Percentiles rank a stretch among this genome's conserved stretches.
Conservation (phyloP, 2,113 vertebrate genomes). For the Neolamprologus caudopunctatus region DNA sequence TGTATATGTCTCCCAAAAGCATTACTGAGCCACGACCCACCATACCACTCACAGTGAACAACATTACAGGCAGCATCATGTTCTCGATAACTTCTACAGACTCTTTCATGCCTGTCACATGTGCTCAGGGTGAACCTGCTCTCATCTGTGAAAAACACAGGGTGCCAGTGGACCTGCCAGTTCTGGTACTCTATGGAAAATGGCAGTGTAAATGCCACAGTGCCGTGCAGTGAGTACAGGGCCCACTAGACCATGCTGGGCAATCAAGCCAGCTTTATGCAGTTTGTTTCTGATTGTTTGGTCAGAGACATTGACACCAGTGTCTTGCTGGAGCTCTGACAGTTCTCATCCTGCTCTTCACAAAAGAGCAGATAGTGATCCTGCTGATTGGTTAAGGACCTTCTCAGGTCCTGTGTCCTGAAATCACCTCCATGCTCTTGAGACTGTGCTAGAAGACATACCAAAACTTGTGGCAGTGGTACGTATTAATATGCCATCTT, state of each 20-base stretch:
- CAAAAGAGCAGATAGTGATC: neutral
- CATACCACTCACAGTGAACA: neutral
- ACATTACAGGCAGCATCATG: neutral
- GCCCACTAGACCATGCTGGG: neutral
- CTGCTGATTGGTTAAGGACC: neutral
- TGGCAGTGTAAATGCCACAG: accelerated
- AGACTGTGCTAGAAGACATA: neutral
- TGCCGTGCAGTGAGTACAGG: accelerated
- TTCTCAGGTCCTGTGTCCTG: accelerated
- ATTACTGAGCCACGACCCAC: neutral
- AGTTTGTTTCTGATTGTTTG: neutral
- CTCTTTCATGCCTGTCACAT: neutral
- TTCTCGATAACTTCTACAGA: neutral
- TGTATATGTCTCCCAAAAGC: neutral
- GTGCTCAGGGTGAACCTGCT: neutral
- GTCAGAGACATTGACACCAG: neutral
- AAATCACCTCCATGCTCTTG: neutral
- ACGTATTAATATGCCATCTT: neutral
- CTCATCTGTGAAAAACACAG: neutral
- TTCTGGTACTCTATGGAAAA: neutral
- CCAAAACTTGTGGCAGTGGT: neutral
- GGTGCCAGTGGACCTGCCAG: neutral
- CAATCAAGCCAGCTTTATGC: neutral
- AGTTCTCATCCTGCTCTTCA: accelerated
- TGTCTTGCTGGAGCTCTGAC: neutral